Percentiles rank a stretch among this genome's conserved stretches.
Evolutionary conservation across 2,888 invertebrate species (phyloP).

Genomic region (Antheraea assamensis): DNA sequence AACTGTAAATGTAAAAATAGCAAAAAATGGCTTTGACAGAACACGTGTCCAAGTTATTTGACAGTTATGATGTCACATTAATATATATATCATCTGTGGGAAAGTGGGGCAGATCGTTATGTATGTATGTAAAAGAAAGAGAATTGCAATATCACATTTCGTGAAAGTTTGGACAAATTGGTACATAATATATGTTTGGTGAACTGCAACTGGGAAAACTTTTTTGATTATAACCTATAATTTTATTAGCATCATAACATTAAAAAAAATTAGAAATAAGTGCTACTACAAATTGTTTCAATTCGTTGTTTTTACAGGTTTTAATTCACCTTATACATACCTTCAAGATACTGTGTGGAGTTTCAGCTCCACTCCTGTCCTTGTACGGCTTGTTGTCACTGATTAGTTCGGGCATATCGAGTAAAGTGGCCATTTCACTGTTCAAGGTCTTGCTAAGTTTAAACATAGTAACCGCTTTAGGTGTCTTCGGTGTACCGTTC

Average conservation of each 20-base stretch:
- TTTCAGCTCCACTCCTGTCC: slow-evolving; percentile 57
- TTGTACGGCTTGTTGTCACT: slow-evolving; percentile 44
- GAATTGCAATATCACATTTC: no score
- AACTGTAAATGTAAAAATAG: no score
- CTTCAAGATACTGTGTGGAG: slow-evolving; percentile 87
- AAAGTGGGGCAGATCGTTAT: no score
- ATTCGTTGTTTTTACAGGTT: neutral
- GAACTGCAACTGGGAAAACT: neutral
- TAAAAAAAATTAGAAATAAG: neutral
- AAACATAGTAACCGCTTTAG: slow-evolving; percentile 35
- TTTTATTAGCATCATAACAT: neutral
- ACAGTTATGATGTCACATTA: no score
- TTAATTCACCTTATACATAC: slow-evolving; percentile 43
- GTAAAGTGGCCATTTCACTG: slow-evolving; percentile 60
- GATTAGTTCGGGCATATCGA: slow-evolving; percentile 82
- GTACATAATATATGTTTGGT: no score
- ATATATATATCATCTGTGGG: no score
- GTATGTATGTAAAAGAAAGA: no score
- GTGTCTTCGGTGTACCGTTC: slow-evolving; percentile 47
- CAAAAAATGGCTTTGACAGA: no score
- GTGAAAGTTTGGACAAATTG: no score
- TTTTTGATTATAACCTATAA: neutral
- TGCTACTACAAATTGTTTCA: no score
- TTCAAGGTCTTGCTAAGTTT: slow-evolving; percentile 46
- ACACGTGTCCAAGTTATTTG: no score